Percentiles rank a stretch among this genome's conserved stretches.
phyloP scores from a whole-genome alignment of 1,140 invertebrate genomes.

The Heliconius congener region DNA sequence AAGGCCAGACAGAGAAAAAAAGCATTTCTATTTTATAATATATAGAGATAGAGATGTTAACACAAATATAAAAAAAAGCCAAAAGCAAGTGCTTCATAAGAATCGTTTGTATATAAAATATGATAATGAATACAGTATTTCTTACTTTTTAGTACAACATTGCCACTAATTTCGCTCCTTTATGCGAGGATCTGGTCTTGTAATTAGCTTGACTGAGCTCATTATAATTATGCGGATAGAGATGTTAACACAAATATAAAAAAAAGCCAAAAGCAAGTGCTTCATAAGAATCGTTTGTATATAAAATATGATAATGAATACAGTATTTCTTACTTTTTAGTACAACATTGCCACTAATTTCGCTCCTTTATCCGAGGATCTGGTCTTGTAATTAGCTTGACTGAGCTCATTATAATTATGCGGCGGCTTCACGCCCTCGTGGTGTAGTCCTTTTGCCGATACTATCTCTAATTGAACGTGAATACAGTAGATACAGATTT shows the following conservation, averaged over 20 bases:
- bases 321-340: neutral
- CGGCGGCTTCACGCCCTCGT: neutral
- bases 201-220: slow-evolving; percentile 6
- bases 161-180: neutral
- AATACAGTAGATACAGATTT: neutral
- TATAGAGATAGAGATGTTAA: neutral
- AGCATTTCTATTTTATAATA: too few species aligned
- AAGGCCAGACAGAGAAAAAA: too few species aligned
- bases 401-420: slow-evolving; percentile 3
- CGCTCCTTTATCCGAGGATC: slow-evolving; percentile 1
- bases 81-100: neutral
- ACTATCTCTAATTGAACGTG: neutral
- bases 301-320: slow-evolving; percentile 1
- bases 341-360: neutral
- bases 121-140: neutral
- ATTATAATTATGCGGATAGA: neutral
- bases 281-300: neutral
- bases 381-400: slow-evolving; percentile 1
- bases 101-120: slow-evolving; percentile 4
- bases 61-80: neutral
- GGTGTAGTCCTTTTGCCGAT: neutral
- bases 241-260: neutral
- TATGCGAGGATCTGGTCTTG: slow-evolving; percentile 1
- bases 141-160: neutral
- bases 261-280: neutral